A percentile compares a stretch with the other conserved stretches of the same genome.
Conservation (phyloP, 2,797 vertebrate genomes). For the Xiphorhynchus erythropygius region DNA sequence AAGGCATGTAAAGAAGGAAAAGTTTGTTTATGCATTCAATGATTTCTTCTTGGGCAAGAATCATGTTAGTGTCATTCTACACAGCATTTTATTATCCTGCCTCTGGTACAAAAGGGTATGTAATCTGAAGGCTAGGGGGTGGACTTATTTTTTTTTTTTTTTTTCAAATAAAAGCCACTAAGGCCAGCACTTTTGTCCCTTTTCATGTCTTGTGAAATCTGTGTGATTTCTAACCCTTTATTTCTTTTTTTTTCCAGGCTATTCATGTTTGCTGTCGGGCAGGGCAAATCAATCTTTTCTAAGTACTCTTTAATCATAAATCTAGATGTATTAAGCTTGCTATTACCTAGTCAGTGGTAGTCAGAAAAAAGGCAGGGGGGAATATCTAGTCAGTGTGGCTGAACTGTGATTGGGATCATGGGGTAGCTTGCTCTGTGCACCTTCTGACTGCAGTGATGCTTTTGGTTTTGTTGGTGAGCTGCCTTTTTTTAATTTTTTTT, state of each 20-base stretch:
- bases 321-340: slow-evolving; percentile 29
- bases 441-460: background rate
- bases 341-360: slow-evolving; percentile 44
- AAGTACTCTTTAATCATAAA: slow-evolving; percentile 56
- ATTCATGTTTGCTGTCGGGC: slow-evolving; percentile 42
- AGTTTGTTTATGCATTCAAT: background rate
- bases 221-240: slow-evolving; percentile 56
- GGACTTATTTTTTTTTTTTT: slow-evolving; percentile 27
- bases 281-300: slow-evolving; percentile 44
- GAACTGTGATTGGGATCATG: background rate
- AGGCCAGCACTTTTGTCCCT: slow-evolving; percentile 38
- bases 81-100: slow-evolving; percentile 28
- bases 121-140: slow-evolving; percentile 1
- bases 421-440: background rate
- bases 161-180: slow-evolving; percentile 14
- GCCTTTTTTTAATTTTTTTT: background rate
- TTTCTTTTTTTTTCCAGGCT: slow-evolving; percentile 32
- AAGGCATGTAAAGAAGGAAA: background rate
- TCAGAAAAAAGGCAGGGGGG: background rate
- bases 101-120: slow-evolving; percentile 18
- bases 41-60: slow-evolving; percentile 11
- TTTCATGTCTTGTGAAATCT: slow-evolving; percentile 27
- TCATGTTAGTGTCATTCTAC: background rate
- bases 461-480: background rate
- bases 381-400: background rate